Conservation (phyloP, 1,140 invertebrate species). For the Arctopsyche grandis region DNA sequence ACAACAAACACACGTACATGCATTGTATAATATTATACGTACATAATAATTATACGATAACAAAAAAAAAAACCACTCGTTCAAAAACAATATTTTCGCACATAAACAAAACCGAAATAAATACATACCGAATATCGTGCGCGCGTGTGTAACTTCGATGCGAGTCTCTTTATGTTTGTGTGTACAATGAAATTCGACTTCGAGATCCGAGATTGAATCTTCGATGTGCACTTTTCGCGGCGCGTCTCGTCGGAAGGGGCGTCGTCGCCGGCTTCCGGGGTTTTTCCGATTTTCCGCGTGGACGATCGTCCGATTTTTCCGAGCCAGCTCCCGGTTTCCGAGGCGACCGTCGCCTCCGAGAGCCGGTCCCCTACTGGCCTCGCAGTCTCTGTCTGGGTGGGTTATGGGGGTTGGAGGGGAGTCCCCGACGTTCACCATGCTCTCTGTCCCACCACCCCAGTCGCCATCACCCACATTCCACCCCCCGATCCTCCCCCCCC, state of each 20-base stretch:
- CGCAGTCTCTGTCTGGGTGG: not conserved
- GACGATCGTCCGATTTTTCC: not conserved
- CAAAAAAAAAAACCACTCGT: too few species aligned
- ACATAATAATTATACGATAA: too few species aligned
- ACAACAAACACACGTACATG: too few species aligned
- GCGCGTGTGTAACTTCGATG: too few species aligned
- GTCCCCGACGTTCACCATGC: not conserved
- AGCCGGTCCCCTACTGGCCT: not conserved
- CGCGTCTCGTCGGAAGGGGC: not conserved
- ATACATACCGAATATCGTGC: too few species aligned
- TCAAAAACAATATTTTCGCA: too few species aligned
- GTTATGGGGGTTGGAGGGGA: not conserved
- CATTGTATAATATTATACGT: too few species aligned
- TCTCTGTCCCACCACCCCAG: not conserved
- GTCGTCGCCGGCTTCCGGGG: not conserved
- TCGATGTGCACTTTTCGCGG: too few species aligned
- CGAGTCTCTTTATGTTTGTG: too few species aligned
- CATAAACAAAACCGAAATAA: too few species aligned
- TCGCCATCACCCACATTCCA: not conserved
- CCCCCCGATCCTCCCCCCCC: not conserved
- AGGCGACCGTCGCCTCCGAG: conserved; percentile 2
- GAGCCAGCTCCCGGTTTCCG: not conserved
- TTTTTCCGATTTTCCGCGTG: not conserved
- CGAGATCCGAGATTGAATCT: too few species aligned
- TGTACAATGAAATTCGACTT: too few species aligned